Evolutionary conservation across 2,888 invertebrate species (phyloP).

Genomic region (Xanthia togata): DNA sequence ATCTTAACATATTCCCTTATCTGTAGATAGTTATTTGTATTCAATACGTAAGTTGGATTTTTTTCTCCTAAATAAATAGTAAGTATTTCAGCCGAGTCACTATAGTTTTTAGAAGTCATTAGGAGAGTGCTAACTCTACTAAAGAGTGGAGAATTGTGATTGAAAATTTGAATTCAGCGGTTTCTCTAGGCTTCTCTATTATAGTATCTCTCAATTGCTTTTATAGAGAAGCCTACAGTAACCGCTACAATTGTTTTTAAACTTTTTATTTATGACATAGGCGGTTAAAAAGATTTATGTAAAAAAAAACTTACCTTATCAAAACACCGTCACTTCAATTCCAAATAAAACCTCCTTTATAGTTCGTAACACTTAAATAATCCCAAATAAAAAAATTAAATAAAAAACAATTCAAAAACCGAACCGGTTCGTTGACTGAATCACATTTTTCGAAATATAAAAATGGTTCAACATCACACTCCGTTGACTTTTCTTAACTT

Average conservation of each 20-base stretch:
- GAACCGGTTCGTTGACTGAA: conserved; percentile 80
- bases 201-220: neutral
- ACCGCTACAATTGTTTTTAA: neutral
- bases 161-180: neutral
- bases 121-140: neutral
- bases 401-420: conserved; percentile 67
- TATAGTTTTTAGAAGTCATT: too few relatives aligned
- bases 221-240: neutral
- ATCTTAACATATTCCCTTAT: neutral
- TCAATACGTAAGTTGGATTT: neutral
- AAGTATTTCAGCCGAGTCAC: neutral
- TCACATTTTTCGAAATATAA: conserved; percentile 87
- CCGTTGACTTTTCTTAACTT: conserved; percentile 70
- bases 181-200: neutral
- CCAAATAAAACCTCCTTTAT: conserved; percentile 69
- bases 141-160: neutral
- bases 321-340: conserved; percentile 71
- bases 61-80: neutral
- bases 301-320: conserved; percentile 70
- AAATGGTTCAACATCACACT: conserved; percentile 83
- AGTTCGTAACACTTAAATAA: conserved; percentile 70
- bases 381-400: conserved; percentile 64
- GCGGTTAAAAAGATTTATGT: neutral
- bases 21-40: neutral
- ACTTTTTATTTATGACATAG: too few relatives aligned